Evolutionary conservation across 1,140 invertebrate species (phyloP).

Genomic region (Heliconius himera): DNA sequence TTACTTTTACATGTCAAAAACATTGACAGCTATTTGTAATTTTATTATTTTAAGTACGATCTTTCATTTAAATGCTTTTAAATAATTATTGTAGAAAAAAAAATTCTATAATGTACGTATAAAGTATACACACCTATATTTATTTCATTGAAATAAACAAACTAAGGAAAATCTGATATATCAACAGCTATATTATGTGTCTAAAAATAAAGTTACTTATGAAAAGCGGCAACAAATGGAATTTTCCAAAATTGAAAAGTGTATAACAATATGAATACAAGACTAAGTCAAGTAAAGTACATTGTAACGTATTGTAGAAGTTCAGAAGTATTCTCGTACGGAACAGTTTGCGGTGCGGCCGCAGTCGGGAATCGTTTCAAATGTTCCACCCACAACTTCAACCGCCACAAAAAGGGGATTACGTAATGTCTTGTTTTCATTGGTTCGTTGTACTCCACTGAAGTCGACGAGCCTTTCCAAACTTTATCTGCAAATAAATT

Average conservation of each 20-base stretch:
- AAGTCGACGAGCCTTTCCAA: constrained; percentile 22
- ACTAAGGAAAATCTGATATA: not conserved
- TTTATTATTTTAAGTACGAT: not conserved
- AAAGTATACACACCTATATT: no score
- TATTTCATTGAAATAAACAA: no score
- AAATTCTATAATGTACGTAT: not conserved
- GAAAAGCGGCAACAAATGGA: not conserved
- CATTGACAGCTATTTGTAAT: not conserved
- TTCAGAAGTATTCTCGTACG: constrained; percentile 7
- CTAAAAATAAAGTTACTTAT: not conserved
- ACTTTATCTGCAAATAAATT: constrained; percentile 26
- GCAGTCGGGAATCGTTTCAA: constrained; percentile 6
- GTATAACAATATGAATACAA: not conserved
- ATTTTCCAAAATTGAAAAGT: not conserved
- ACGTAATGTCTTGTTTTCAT: constrained; percentile 25
- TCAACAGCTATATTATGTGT: not conserved
- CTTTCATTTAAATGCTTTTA: no score
- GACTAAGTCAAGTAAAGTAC: not conserved
- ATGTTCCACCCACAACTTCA: constrained; percentile 19
- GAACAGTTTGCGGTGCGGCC: constrained; percentile 9
- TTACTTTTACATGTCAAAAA: not conserved
- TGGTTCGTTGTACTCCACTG: constrained; percentile 17
- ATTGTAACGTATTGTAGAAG: constrained; percentile 6
- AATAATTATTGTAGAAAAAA: no score
- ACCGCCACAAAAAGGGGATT: constrained; percentile 25